Evolutionary conservation across 2,113 vertebrate genomes (phyloP), one percentile per base, ranked within the genome.

Genomic region (Sinocyclocheilus maitianheensis): DNA sequence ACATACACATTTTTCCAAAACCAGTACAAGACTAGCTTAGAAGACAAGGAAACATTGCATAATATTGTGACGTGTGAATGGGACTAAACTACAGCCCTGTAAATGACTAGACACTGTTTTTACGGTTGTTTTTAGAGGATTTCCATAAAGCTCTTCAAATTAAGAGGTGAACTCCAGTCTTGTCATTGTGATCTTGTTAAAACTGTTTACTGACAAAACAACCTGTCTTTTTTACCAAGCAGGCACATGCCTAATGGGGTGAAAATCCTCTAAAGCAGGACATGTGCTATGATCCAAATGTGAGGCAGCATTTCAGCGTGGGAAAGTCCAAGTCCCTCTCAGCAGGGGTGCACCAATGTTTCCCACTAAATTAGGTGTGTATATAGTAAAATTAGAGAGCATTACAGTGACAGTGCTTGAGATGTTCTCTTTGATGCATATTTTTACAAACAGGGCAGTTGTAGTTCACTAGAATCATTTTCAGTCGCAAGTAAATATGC

Each of bases 391-490:
- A 91, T 91, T 89, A 82, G 86, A 88, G 51, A 88, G 93, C 90
- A 91, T 91, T 90, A 90, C 91, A 91, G 90, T 92, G 93, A 93
- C 92, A 93, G 91, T 91, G 92, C 78, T 87, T 84, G 93, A 92
- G 93, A 94, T 94, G 90, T 89, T 91, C 93, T 90, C 90, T 90
- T 91, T 91, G 90, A 84, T 88, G 89, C 67, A n/a, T 20, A 5
- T 5, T n/a, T 72, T 72, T 72, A 89, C 85, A 89, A 91, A 88
- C 58, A 22, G 37, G 43, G 86, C 46, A 88, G 86, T 75, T 74
- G 40, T 11, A 77, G 81, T 81, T 40, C 30, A 43, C 51, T 51
- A 82, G 26, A 81, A 16, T 60, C 43, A 24, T 65, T 85, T 74
- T 22, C n/a, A 34, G 82, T 83, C 5, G 30, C 74, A 34, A 76